phyloP scores from a whole-genome alignment of 2,888 invertebrate genomes.

The Cataglyphis altisquamis region DNA sequence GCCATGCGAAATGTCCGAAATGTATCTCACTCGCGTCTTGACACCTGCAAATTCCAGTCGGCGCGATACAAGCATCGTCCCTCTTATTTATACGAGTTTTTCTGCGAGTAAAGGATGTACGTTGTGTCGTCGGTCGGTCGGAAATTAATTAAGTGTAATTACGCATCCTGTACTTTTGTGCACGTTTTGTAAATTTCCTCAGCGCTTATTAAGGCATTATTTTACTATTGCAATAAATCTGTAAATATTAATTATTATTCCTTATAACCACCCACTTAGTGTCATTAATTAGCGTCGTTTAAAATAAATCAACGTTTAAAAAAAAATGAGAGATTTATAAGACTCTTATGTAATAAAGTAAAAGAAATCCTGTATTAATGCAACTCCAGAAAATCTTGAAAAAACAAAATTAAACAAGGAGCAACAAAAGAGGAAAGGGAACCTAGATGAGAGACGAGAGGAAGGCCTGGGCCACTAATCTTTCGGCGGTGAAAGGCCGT shows the following conservation, averaged over 20 bases:
- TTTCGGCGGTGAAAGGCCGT: conserved; percentile 71
- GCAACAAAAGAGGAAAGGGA: conserved; percentile 27
- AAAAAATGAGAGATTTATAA: background rate
- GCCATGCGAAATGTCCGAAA: conserved; percentile 43
- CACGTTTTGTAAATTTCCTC: background rate
- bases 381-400: background rate
- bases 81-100: conserved; percentile 43
- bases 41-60: conserved; percentile 49
- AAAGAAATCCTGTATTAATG: background rate
- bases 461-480: conserved; percentile 77
- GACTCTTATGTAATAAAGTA: background rate
- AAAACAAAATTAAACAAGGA: conserved; percentile 19
- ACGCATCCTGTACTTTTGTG: background rate
- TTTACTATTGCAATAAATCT: background rate
- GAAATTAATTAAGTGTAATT: conserved; percentile 51
- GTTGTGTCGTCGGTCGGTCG: conserved; percentile 20
- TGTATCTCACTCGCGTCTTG: conserved; percentile 48
- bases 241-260: background rate
- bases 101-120: conserved; percentile 14
- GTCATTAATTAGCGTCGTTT: background rate
- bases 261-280: background rate
- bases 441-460: conserved; percentile 42
- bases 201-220: background rate
- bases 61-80: conserved; percentile 28
- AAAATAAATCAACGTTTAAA: background rate